A percentile compares a stretch with the other conserved stretches of the same genome.
phyloP scores from a whole-genome alignment of 2,888 invertebrate genomes.

The Polymixis flavicincta region DNA sequence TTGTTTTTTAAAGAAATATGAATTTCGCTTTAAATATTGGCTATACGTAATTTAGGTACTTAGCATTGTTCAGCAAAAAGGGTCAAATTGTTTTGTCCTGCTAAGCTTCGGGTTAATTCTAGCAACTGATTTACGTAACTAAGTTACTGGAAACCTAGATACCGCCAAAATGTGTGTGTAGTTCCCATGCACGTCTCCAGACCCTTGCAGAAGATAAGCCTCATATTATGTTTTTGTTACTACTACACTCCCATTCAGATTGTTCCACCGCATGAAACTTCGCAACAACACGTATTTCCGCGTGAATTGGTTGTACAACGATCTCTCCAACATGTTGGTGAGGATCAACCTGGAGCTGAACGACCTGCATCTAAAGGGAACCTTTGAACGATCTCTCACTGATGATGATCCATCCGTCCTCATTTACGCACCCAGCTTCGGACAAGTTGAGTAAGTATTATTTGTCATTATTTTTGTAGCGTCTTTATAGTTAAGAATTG shows the following conservation, averaged over 20 bases:
- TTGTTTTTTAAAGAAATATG: neutral
- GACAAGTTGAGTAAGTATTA: conserved; percentile 78
- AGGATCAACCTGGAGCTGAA: conserved; percentile 72
- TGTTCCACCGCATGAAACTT: conserved; percentile 85
- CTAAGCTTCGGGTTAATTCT: neutral
- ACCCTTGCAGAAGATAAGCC: neutral
- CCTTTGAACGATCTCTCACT: conserved; percentile 77
- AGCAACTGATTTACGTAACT: too few relatives aligned
- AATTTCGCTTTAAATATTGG: neutral
- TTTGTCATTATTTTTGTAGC: too few relatives aligned
- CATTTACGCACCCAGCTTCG: conserved; percentile 77
- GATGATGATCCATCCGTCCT: conserved; percentile 70
- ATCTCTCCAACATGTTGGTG: conserved; percentile 75
- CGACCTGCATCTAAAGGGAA: conserved; percentile 80
- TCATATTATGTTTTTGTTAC: neutral
- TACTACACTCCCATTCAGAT: conserved; percentile 69
- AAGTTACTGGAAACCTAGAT: neutral
- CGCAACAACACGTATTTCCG: conserved; percentile 81
- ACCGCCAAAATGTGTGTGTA: neutral
- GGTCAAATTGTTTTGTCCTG: too few relatives aligned
- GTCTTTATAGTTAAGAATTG: too few relatives aligned
- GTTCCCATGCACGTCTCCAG: neutral
- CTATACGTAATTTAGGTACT: neutral
- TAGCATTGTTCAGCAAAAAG: neutral
- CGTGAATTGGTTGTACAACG: conserved; percentile 72